Evolutionary conservation across 2,888 invertebrate genomes (phyloP).

Genomic region (Ophioninae sp.): DNA sequence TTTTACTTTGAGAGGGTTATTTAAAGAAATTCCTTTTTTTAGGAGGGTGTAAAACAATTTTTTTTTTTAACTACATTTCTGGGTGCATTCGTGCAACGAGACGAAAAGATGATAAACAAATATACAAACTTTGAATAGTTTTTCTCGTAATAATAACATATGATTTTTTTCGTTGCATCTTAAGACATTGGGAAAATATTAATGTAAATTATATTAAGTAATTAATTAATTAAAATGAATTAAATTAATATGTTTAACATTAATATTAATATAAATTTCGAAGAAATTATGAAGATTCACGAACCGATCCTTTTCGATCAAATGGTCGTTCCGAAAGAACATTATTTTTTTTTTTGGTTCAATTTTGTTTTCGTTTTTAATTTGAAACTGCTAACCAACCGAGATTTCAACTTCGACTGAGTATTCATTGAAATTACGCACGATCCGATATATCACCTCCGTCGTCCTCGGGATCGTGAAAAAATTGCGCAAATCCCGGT

Average conservation of each 20-base stretch:
- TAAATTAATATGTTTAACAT: no score
- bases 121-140: not conserved
- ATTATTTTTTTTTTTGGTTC: not conserved
- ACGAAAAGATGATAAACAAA: no score
- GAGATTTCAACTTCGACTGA: not conserved
- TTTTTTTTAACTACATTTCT: no score
- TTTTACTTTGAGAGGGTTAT: no score
- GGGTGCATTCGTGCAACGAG: no score
- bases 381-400: not conserved
- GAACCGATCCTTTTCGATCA: no score
- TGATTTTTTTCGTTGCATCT: not conserved
- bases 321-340: no score
- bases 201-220: no score
- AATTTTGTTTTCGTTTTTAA: not conserved
- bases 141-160: not conserved
- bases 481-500: conserved; percentile 57
- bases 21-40: not conserved
- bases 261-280: no score
- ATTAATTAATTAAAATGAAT: no score
- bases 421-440: conserved; percentile 23
- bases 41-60: not conserved
- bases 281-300: no score
- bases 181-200: not conserved
- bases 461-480: conserved; percentile 32
- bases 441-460: conserved; percentile 50